Evolutionary conservation across 1,140 invertebrate genomes (phyloP).

Genomic region (Zaprionus vittiger): DNA sequence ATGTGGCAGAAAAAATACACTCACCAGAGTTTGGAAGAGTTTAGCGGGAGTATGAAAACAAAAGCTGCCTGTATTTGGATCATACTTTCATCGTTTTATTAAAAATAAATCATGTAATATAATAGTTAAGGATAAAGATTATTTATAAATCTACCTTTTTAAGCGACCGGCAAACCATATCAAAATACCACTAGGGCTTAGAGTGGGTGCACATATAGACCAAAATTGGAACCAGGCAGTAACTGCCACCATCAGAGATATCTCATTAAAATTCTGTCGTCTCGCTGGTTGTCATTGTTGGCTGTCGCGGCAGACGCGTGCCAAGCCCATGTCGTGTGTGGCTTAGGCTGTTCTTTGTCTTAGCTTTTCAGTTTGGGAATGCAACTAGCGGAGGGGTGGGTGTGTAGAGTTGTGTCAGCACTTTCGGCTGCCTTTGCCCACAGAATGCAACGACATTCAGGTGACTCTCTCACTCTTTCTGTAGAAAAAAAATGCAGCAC

Average conservation of each 20-base stretch:
- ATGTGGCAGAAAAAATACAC: conserved; percentile 17
- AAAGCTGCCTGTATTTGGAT: not conserved
- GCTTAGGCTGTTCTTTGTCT: conserved; percentile 54
- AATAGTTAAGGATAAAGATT: not conserved
- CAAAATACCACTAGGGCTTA: conserved; percentile 5
- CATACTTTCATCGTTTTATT: not conserved
- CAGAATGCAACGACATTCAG: conserved; percentile 45
- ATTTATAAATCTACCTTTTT: not conserved
- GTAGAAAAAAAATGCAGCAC: conserved; percentile 55
- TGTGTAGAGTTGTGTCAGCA: conserved; percentile 59
- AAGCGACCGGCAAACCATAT: not conserved
- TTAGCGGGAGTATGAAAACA: not conserved
- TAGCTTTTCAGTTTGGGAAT: conserved; percentile 19
- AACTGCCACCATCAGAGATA: conserved; percentile 51
- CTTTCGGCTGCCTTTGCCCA: conserved; percentile 28
- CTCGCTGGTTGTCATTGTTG: conserved; percentile 39
- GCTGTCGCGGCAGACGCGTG: conserved; percentile 33
- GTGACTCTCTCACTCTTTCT: conserved; percentile 32
- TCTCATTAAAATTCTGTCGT: conserved; percentile 78
- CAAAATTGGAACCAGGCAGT: conserved; percentile 53
- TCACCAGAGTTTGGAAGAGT: not conserved
- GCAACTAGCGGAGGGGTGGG: not conserved
- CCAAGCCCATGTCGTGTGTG: conserved; percentile 28
- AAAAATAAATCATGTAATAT: not conserved
- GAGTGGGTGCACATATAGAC: conserved; percentile 5